Base-by-base conservation (phyloP, 1,140 invertebrate species). In the Platorchestia sp. region DNA sequence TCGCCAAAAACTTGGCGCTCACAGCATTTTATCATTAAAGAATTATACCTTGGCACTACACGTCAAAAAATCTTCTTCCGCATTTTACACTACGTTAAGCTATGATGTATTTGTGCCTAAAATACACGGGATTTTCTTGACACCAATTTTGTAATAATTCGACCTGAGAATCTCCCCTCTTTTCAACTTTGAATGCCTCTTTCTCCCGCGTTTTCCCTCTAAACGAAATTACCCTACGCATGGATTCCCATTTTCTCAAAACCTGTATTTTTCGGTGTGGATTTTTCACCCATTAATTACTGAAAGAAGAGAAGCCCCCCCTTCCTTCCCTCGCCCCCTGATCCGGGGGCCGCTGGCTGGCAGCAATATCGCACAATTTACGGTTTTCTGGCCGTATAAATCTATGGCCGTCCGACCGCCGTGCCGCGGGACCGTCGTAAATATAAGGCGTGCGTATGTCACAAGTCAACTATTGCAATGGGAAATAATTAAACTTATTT, bases 321-420 rank as follows among this genome's bases (percentile, higher is more conserved):
- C 14, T 75, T 36, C n/a, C 36, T 36, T 27, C 59, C 59, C 36
- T 14, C 36, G 7, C 59, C 27, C 59, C 59, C 59, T 75, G 59
- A 75, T 75, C 59, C 59, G 27, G 59, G 59, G 59, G 10, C 59
- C 36, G 27, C 59, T 19, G 59, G 10, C 59, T 43, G 41, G 87
- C 87, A 43, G 87, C 87, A 90, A 90, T 90, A 90, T 43, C 87
- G 87, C 41, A 42, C 87, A 90, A 90, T 90, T 90, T 90, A 90
- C 87, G 87, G 87, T 14, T 42, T 45, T 43, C 87, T 90, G 87
- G 41, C 5, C 87, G 44, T 16, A 90, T 90, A 90, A 90, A 90
- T 90, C 87, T 90, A 44, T 42, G 87, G 42, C 87, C 41, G 87
- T 45, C 41, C 6, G 41, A 42, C 87, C 41, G 87, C 27, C 41